phyloP scores from a whole-genome alignment of 2,797 vertebrate species.

The Triplophysa bombifrons region DNA sequence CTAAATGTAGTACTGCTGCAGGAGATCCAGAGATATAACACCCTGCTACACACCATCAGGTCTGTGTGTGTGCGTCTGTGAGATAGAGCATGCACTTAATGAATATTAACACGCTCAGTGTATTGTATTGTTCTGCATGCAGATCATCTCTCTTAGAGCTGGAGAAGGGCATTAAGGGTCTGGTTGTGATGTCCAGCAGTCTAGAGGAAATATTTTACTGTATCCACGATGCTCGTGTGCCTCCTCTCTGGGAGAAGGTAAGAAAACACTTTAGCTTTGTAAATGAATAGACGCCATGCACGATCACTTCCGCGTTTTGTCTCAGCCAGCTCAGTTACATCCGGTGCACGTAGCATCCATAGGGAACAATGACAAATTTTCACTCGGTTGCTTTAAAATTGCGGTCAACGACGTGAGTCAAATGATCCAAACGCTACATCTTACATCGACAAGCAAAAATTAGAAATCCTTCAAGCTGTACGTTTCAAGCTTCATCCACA shows the following conservation, averaged over 20 bases:
- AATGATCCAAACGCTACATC: too few relatives aligned
- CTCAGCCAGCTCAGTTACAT: too few relatives aligned
- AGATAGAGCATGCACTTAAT: background rate
- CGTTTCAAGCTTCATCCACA: too few relatives aligned
- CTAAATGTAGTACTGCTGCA: conserved; percentile 87
- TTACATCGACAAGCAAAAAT: too few relatives aligned
- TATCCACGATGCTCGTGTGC: conserved; percentile 84
- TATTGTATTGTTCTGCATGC: conserved; percentile 44
- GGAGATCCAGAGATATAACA: conserved; percentile 90
- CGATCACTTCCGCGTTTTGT: too few relatives aligned
- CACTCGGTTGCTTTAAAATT: too few relatives aligned
- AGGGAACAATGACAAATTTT: too few relatives aligned
- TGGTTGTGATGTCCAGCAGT: conserved; percentile 87
- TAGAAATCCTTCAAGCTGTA: too few relatives aligned
- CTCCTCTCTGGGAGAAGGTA: conserved; percentile 88
- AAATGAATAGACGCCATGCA: background rate
- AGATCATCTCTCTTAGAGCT: conserved; percentile 82
- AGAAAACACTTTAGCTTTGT: conserved; percentile 23
- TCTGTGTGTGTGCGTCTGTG: conserved; percentile 48
- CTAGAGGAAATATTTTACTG: conserved; percentile 88
- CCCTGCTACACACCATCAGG: conserved; percentile 80
- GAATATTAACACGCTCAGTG: conserved; percentile 9
- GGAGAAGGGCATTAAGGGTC: conserved; percentile 86
- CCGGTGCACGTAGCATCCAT: too few relatives aligned
- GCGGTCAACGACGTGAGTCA: too few relatives aligned